A percentile compares a stretch with the other conserved stretches of the same genome.
These are phyloP conservation scores for Sphyrna mokarran DNA, from an alignment of 2,113 vertebrate species.

Conservation along the genomic window DNA sequence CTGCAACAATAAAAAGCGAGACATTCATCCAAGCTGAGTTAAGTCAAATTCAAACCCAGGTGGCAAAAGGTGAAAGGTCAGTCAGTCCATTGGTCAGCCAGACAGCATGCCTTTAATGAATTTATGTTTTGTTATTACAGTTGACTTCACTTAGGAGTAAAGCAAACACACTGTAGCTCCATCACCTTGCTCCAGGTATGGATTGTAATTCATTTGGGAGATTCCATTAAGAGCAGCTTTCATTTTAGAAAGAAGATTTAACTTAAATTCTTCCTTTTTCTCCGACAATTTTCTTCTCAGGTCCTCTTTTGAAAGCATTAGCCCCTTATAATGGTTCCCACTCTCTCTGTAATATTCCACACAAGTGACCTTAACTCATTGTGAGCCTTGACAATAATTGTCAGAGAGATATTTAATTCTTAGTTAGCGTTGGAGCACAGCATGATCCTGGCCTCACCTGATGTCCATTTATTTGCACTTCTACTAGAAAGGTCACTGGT, in stretches of 20 bases:
- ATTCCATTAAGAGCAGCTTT: background rate
- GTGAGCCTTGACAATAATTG: background rate
- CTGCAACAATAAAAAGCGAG: conserved; percentile 28
- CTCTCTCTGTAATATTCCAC: background rate
- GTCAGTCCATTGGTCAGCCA: conserved; percentile 18
- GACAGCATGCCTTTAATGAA: background rate
- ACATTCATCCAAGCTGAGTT: conserved; percentile 13
- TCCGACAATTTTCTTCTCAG: background rate
- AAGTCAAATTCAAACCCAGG: conserved; percentile 21
- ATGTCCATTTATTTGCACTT: background rate
- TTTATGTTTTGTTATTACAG: conserved; percentile 27
- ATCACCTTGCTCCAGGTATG: conserved; percentile 23
- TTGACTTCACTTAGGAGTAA: conserved; percentile 11
- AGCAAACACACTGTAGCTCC: background rate
- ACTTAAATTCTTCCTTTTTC: background rate
- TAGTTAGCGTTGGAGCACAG: background rate
- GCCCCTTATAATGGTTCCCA: background rate
- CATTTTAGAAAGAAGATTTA: background rate
- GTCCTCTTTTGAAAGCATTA: background rate
- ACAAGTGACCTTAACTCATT: background rate
- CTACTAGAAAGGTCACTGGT: background rate
- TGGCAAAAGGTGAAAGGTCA: conserved; percentile 36
- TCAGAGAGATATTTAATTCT: background rate
- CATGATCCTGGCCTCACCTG: background rate
- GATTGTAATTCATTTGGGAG: background rate